Evolutionary conservation across 2,113 vertebrate genomes (phyloP), one percentile per base, ranked within the genome.

Genomic region (Anarhynchus alexandrinus): DNA sequence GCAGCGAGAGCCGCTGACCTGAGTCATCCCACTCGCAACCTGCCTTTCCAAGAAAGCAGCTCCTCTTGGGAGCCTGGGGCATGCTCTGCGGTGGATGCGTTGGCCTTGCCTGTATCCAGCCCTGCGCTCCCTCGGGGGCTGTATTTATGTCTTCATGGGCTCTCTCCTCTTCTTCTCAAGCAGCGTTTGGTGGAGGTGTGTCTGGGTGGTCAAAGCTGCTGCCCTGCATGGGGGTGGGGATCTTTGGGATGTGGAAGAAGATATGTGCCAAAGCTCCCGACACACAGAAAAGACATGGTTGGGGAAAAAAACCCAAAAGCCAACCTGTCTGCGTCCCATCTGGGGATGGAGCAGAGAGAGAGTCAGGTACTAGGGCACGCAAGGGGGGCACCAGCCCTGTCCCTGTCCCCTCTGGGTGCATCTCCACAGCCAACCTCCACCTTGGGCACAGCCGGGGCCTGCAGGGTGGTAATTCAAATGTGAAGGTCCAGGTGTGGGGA

Each of bases 21-120:
- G 94, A 96, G 93, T 95, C 95, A 95, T 92, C 92, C 80, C 17
- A 0, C 66, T 95, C 3, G 0, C 93, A 93, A 92, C 90, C 96
- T 96, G 95, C 95, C 82, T 82, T 92, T 96, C 93, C 95, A 93
- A 92, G 96, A 94, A 95, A 59, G 83, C 77, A 25, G 90, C 92
- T 95, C 58, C 94, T 87, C 78, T 23, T 15, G 74, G 93, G 82
- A 95, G 93, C 93, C 91, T 6, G 89, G 87, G 94, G 43, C 84
- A 21, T 12, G 88, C 82, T 96, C 66, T 54, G 66, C 29, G 62
- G 81, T 87, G 89, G 47, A 34, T 32, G 77, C 18, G 27, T 64
- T 2, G 36, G 62, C 73, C 54, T 27, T 29, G 73, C n/a, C 82
- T 78, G 49, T 30, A 1, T 45, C 57, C 61, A 51, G 64, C 78